phyloP scores from a whole-genome alignment of 2,888 invertebrate species.

The Mythimna ferrago region DNA sequence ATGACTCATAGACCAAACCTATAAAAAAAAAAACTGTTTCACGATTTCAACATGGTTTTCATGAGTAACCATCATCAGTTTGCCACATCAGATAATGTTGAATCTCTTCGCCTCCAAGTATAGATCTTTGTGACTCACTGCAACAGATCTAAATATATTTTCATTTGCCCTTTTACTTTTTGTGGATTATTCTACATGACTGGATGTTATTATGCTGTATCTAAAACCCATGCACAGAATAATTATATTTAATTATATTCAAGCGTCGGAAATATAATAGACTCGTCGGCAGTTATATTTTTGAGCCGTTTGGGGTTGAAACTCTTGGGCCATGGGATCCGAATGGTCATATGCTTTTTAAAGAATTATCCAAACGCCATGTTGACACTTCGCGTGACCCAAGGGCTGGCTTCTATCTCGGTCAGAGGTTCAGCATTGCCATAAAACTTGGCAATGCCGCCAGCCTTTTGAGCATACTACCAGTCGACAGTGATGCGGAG shows the following conservation, averaged over 20 bases:
- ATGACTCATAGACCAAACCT: slow-evolving; percentile 26
- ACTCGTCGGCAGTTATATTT: too few species aligned
- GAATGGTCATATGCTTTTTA: too few species aligned
- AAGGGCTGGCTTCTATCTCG: too few species aligned
- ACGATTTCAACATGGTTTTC: slow-evolving; percentile 37
- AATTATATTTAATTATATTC: background rate
- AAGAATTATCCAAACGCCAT: too few species aligned
- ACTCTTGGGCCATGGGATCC: too few species aligned
- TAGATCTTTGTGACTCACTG: slow-evolving; percentile 60
- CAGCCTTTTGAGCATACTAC: too few species aligned
- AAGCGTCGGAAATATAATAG: too few species aligned
- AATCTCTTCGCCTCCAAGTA: slow-evolving; percentile 47
- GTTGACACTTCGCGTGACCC: too few species aligned
- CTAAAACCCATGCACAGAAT: background rate
- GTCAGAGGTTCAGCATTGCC: too few species aligned
- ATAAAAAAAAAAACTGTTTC: background rate
- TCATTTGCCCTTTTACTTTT: slow-evolving; percentile 55
- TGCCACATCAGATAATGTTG: slow-evolving; percentile 35
- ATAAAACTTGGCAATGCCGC: too few species aligned
- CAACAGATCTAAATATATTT: slow-evolving; percentile 59
- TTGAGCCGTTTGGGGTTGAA: too few species aligned
- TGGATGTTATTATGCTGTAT: slow-evolving; percentile 20
- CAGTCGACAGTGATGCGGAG: too few species aligned
- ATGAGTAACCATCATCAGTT: slow-evolving; percentile 26
- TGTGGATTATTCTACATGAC: slow-evolving; percentile 50